These are phyloP conservation scores for Papilio dardanus DNA, from an alignment of 1,140 invertebrate species.

Conservation along the genomic window DNA sequence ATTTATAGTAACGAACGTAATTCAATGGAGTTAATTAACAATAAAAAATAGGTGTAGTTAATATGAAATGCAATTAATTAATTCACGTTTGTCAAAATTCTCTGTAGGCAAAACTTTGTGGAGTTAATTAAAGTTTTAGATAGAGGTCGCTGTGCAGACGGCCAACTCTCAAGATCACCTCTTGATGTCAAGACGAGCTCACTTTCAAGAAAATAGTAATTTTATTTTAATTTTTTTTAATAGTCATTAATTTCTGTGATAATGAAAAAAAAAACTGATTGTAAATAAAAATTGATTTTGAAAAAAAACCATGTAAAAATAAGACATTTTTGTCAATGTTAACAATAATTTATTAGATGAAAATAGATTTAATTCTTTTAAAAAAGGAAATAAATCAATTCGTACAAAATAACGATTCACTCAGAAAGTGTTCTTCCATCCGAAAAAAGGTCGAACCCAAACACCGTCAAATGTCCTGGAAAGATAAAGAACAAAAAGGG, in stretches of 20 bases:
- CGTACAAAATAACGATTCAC: conserved; percentile 5
- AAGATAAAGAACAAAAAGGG: conserved; percentile 34
- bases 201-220: neutral
- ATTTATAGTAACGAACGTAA: neutral
- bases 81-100: neutral
- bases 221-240: too few relatives aligned
- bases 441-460: conserved; percentile 30
- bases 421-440: conserved; percentile 27
- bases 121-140: conserved; percentile 10
- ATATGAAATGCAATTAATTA: conserved; percentile 13
- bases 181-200: neutral
- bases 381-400: conserved; percentile 28
- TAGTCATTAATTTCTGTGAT: too few relatives aligned
- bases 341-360: neutral
- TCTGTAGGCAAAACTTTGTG: neutral
- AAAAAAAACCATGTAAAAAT: too few relatives aligned
- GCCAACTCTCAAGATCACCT: neutral
- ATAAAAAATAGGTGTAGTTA: neutral
- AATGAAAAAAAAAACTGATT: too few relatives aligned
- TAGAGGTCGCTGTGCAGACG: neutral
- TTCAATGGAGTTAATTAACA: neutral
- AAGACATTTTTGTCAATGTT: neutral
- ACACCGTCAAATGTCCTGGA: conserved; percentile 31
- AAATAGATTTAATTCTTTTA: neutral
- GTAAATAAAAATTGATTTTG: too few relatives aligned